A percentile compares a stretch with the other conserved stretches of the same genome.
Evolutionary conservation across 2,888 invertebrate species (phyloP).

Genomic region (Perizoma flavofasciatum): DNA sequence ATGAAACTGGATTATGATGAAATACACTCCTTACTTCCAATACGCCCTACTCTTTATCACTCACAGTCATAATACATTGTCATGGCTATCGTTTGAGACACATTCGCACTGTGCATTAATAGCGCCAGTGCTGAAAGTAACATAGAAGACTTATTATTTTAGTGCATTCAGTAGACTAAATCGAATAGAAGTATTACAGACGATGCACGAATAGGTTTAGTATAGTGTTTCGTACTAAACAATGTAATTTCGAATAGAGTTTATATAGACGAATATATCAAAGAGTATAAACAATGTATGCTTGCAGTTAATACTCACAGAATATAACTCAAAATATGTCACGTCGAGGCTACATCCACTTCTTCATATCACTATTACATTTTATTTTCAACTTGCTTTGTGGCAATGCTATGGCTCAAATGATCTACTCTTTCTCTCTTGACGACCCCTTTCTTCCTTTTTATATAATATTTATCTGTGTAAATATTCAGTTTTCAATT

Average conservation of each 20-base stretch:
- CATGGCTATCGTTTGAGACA: slow-evolving; percentile 49
- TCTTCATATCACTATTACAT: slow-evolving; percentile 69
- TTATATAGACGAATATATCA: slow-evolving; percentile 29
- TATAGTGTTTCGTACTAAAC: slow-evolving; percentile 50
- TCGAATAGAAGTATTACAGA: slow-evolving; percentile 48
- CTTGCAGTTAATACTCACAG: slow-evolving; percentile 53
- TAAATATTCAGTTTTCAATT: slow-evolving; percentile 38
- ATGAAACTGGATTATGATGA: not conserved
- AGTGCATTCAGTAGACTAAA: slow-evolving; percentile 64
- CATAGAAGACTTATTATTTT: slow-evolving; percentile 40
- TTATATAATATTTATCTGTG: slow-evolving; percentile 44
- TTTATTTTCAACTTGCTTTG: slow-evolving; percentile 79
- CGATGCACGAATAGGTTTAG: slow-evolving; percentile 58
- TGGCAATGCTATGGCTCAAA: slow-evolving; percentile 80
- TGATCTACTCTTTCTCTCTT: slow-evolving; percentile 51
- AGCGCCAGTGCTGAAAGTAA: slow-evolving; percentile 38
- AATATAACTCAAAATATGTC: slow-evolving; percentile 42
- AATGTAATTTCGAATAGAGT: slow-evolving; percentile 41
- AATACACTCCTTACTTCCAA: slow-evolving; percentile 29
- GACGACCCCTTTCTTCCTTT: slow-evolving; percentile 49
- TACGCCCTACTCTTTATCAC: slow-evolving; percentile 41
- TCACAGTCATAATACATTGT: slow-evolving; percentile 51
- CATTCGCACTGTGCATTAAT: slow-evolving; percentile 52
- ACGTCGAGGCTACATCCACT: slow-evolving; percentile 57
- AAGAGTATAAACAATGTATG: slow-evolving; percentile 31